Evolutionary conservation across 2,888 invertebrate genomes (phyloP).

Genomic region (Himalopsyche anomala): DNA sequence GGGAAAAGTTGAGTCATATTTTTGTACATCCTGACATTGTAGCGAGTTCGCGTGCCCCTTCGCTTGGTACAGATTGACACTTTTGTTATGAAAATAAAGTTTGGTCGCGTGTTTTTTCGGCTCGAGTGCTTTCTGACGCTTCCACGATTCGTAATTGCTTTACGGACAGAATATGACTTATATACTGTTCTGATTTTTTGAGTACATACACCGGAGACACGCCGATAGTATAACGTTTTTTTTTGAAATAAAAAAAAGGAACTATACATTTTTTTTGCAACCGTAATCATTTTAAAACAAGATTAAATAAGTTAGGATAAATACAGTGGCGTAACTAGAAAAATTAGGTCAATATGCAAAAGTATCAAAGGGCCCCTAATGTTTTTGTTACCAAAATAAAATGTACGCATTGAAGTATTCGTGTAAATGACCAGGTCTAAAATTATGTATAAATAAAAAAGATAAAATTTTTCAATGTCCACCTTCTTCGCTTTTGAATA

Average conservation of each 20-base stretch:
- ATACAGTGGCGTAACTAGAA: too few species aligned
- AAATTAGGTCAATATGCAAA: too few species aligned
- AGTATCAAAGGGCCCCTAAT: too few species aligned
- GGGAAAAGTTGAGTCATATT: slow-evolving; percentile 21
- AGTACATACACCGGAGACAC: not conserved
- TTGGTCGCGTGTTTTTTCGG: slow-evolving; percentile 57
- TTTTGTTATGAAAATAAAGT: slow-evolving; percentile 63
- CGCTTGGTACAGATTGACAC: slow-evolving; percentile 65
- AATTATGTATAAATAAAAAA: too few species aligned
- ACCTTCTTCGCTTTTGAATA: too few species aligned
- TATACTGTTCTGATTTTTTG: not conserved
- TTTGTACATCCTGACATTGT: slow-evolving; percentile 20
- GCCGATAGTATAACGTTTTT: not conserved
- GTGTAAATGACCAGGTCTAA: too few species aligned
- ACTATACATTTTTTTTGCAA: too few species aligned
- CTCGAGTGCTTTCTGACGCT: slow-evolving; percentile 57
- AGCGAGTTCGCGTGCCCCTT: slow-evolving; percentile 59
- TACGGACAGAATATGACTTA: slow-evolving; percentile 28
- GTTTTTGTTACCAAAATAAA: too few species aligned
- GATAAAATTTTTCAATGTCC: too few species aligned
- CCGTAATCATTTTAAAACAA: too few species aligned
- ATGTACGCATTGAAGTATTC: too few species aligned
- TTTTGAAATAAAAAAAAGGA: not conserved
- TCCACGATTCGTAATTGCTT: slow-evolving; percentile 55
- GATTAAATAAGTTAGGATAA: too few species aligned